Conservation (phyloP, 2,888 invertebrate species). For the Morpho achilles region DNA sequence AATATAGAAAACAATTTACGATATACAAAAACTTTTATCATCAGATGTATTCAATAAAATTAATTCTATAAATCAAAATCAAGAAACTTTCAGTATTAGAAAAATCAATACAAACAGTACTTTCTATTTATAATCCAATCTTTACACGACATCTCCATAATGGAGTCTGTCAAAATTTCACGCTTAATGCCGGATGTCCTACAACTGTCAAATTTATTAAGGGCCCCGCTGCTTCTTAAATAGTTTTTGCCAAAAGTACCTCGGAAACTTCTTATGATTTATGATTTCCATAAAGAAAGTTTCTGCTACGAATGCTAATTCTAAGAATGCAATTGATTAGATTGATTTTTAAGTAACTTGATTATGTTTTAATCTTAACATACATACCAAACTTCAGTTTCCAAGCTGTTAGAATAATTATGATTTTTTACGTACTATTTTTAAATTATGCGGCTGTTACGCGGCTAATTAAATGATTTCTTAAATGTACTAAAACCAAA, state of each 20-base stretch:
- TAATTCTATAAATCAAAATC: background rate
- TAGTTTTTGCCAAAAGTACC: background rate
- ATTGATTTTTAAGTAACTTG: too few relatives aligned
- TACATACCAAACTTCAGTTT: too few relatives aligned
- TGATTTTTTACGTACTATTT: too few relatives aligned
- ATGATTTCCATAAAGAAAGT: constrained; percentile 3
- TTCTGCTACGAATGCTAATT: too few relatives aligned
- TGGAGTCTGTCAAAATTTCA: constrained; percentile 15
- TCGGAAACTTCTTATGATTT: background rate
- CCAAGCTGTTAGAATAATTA: too few relatives aligned
- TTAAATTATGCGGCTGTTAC: too few relatives aligned
- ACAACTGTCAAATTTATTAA: constrained; percentile 14
- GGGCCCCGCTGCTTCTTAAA: constrained; percentile 7
- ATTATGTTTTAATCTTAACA: too few relatives aligned
- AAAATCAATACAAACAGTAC: constrained; percentile 8
- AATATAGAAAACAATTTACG: too few relatives aligned
- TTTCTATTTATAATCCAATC: constrained; percentile 16
- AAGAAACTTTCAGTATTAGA: background rate
- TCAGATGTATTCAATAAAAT: background rate
- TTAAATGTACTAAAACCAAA: too few relatives aligned
- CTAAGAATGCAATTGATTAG: too few relatives aligned
- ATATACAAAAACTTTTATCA: background rate
- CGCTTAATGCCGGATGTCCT: constrained; percentile 9
- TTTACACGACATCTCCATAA: constrained; percentile 2
- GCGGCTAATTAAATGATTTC: too few relatives aligned